phyloP scores from a whole-genome alignment of 2,888 invertebrate genomes.

The Cantharis rufa region DNA sequence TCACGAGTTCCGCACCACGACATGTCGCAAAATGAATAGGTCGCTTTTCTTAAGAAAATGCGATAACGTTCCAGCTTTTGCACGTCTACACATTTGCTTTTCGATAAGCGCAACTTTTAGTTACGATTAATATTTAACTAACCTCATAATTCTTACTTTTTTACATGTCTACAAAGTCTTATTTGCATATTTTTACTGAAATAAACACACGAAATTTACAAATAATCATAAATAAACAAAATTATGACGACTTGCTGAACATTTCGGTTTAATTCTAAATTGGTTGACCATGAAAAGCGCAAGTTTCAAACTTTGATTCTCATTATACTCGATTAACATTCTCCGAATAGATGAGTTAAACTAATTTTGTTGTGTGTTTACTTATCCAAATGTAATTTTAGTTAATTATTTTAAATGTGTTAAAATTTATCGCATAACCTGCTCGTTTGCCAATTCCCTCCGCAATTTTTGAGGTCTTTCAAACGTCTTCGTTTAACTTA shows the following conservation, averaged over 20 bases:
- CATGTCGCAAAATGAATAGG: conserved; percentile 14
- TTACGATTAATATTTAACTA: conserved; percentile 13
- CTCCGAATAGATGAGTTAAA: neutral
- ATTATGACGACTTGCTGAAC: neutral
- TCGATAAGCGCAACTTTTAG: conserved; percentile 15
- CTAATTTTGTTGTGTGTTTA: neutral
- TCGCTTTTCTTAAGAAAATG: conserved; percentile 16
- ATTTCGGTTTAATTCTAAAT: neutral
- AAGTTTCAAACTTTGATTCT: conserved; percentile 5
- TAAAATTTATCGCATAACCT: neutral
- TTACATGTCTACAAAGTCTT: conserved; percentile 12
- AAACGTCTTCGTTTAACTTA: neutral
- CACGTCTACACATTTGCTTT: conserved; percentile 19
- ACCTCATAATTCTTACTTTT: conserved; percentile 18
- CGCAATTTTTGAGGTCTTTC: neutral
- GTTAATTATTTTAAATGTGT: neutral
- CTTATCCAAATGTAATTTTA: neutral
- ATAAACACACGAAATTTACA: conserved; percentile 20
- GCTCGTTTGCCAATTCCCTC: neutral
- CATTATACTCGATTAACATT: conserved; percentile 1
- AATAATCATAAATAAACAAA: conserved; percentile 23
- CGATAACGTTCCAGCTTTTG: conserved; percentile 13
- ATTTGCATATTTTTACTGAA: conserved; percentile 21
- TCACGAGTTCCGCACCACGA: conserved; percentile 13
- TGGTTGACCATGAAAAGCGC: conserved; percentile 2